Conservation (phyloP, 2,113 vertebrate species). For the Pseudorectes ferrugineus region DNA sequence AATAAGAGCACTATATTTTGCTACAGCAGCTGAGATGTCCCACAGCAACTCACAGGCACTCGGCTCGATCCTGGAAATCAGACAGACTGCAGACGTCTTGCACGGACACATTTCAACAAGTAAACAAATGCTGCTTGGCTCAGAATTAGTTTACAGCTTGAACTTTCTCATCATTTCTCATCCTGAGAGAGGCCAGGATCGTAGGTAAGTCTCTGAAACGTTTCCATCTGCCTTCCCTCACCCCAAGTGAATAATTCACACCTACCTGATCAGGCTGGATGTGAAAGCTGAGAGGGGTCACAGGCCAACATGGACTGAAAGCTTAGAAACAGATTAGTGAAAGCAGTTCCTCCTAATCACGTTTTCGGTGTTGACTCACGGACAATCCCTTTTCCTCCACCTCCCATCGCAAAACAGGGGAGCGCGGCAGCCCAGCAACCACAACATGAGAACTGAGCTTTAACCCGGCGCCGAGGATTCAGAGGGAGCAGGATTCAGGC, state of each 20-base stretch:
- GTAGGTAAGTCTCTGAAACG: slow-evolving; percentile 10
- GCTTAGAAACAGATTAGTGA: slow-evolving; percentile 53
- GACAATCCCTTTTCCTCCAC: slow-evolving; percentile 60
- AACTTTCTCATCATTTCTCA: slow-evolving; percentile 62
- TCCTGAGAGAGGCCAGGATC: neutral
- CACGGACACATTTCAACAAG: slow-evolving; percentile 56
- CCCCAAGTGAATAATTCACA: slow-evolving; percentile 53
- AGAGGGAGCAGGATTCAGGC: slow-evolving; percentile 8
- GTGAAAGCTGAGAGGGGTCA: slow-evolving; percentile 66
- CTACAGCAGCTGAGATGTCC: neutral
- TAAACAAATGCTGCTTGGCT: slow-evolving; percentile 55
- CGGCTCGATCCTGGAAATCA: neutral
- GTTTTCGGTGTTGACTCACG: slow-evolving; percentile 64
- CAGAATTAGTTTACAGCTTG: slow-evolving; percentile 24
- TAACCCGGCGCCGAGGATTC: slow-evolving; percentile 51
- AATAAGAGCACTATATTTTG: neutral
- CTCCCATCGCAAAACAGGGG: slow-evolving; percentile 67
- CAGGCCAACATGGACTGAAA: slow-evolving; percentile 62
- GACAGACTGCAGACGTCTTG: slow-evolving; percentile 3
- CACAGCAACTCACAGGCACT: neutral
- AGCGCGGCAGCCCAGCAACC: slow-evolving; percentile 63
- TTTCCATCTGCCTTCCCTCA: neutral
- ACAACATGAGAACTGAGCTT: slow-evolving; percentile 58
- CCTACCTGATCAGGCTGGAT: slow-evolving; percentile 74
- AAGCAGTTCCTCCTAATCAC: slow-evolving; percentile 64